Evolutionary conservation across 2,797 vertebrate species (phyloP).

Genomic region (Atherinosoma microstoma): DNA sequence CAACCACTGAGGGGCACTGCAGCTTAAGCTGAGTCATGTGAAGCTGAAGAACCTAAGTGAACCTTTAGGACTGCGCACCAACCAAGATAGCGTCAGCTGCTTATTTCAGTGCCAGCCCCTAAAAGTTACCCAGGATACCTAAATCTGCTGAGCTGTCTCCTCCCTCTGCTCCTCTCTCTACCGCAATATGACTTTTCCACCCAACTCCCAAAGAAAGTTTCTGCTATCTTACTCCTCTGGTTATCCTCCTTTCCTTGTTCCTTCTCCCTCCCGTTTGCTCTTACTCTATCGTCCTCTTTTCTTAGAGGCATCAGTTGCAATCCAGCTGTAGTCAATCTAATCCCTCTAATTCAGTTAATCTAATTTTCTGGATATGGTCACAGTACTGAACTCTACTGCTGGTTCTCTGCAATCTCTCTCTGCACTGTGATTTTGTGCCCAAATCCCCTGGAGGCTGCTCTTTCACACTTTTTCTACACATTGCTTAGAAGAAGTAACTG

Average conservation of each 20-base stretch:
- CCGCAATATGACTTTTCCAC: conserved; percentile 74
- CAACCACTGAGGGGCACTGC: conserved; percentile 74
- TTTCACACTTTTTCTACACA: conserved; percentile 32
- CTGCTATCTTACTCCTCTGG: conserved; percentile 45
- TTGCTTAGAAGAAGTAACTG: conserved; percentile 30
- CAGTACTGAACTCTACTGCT: conserved; percentile 62
- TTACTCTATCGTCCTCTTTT: conserved; percentile 44
- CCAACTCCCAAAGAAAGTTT: conserved; percentile 67
- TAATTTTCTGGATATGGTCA: conserved; percentile 72
- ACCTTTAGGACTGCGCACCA: conserved; percentile 39
- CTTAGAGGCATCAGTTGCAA: conserved; percentile 63
- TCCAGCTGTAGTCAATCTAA: conserved; percentile 73
- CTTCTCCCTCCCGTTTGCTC: background rate
- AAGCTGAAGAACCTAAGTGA: conserved; percentile 40
- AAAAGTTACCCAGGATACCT: conserved; percentile 72
- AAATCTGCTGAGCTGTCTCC: conserved; percentile 79
- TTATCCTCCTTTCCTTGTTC: conserved; percentile 20
- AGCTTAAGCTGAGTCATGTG: conserved; percentile 55
- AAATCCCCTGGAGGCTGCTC: conserved; percentile 45
- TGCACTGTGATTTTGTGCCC: conserved; percentile 40
- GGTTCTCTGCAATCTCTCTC: conserved; percentile 45
- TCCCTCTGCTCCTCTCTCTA: conserved; percentile 55
- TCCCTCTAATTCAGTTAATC: conserved; percentile 80
- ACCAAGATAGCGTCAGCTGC: conserved; percentile 51
- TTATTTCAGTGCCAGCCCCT: conserved; percentile 66